Conservation (phyloP, 2,113 vertebrate species). For the Monarcha castaneiventris region DNA sequence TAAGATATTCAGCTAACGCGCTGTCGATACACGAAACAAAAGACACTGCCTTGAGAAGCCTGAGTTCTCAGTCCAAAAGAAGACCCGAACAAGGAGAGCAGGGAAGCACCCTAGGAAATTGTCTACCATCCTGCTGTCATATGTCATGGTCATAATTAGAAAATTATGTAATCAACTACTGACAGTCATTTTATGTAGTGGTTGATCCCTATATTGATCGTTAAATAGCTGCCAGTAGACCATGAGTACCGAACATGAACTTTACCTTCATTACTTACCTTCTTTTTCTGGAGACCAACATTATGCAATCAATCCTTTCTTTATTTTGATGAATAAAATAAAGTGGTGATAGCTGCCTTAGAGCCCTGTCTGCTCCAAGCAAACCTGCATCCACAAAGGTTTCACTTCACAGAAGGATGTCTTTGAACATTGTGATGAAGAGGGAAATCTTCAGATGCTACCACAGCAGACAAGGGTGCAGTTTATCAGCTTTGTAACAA, state of each 20-base stretch:
- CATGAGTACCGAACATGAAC: neutral
- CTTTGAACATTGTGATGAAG: neutral
- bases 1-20: neutral
- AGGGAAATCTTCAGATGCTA: neutral
- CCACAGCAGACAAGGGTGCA: neutral
- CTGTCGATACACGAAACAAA: neutral
- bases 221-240: neutral
- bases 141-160: neutral
- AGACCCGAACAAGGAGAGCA: neutral
- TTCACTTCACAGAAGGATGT: neutral
- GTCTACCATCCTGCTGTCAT: neutral
- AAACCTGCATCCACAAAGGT: neutral
- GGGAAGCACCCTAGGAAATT: neutral
- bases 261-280: neutral
- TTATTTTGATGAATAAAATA: neutral
- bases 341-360: accelerated
- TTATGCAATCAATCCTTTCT: neutral
- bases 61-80: neutral
- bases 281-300: neutral
- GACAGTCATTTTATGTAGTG: neutral
- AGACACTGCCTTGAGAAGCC: neutral
- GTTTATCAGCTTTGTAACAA: neutral
- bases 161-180: neutral
- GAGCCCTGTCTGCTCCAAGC: neutral
- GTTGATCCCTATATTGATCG: neutral